Conservation (phyloP, 2,797 vertebrate genomes). For the Phalanger gymnotis region DNA sequence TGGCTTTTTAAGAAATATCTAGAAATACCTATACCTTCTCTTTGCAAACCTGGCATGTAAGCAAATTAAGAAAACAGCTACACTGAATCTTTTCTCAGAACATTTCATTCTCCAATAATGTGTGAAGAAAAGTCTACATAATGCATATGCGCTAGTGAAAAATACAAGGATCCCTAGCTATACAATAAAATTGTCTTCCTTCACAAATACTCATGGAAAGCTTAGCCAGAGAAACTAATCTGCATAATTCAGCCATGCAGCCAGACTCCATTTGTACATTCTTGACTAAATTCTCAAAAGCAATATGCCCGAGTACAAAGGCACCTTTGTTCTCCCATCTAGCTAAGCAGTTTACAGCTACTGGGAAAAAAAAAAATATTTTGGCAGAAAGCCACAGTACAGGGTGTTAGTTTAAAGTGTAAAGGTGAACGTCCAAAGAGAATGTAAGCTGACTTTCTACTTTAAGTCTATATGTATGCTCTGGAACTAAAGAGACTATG, state of each 20-base stretch:
- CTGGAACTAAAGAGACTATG: slow-evolving; percentile 22
- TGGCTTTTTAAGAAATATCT: slow-evolving; percentile 52
- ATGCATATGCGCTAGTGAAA: not conserved
- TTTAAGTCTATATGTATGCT: slow-evolving; percentile 34
- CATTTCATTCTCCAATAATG: slow-evolving; percentile 42
- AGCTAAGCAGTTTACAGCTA: slow-evolving; percentile 86
- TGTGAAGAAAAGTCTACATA: slow-evolving; percentile 17
- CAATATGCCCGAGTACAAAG: slow-evolving; percentile 80
- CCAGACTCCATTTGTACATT: slow-evolving; percentile 78
- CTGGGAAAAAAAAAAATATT: slow-evolving; percentile 79
- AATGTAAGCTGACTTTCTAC: slow-evolving; percentile 20
- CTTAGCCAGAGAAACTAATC: slow-evolving; percentile 61
- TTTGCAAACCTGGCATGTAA: slow-evolving; percentile 35
- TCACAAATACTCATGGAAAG: slow-evolving; percentile 59
- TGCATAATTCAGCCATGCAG: slow-evolving; percentile 69
- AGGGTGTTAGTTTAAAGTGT: slow-evolving; percentile 81
- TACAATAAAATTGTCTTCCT: slow-evolving; percentile 48
- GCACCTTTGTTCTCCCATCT: slow-evolving; percentile 85
- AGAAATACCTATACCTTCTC: not conserved
- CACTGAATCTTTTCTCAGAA: slow-evolving; percentile 38
- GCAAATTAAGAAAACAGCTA: slow-evolving; percentile 7
- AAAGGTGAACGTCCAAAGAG: slow-evolving; percentile 72
- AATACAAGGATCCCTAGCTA: slow-evolving; percentile 56
- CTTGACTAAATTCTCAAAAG: slow-evolving; percentile 80
- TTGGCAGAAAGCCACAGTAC: slow-evolving; percentile 80